A percentile compares a stretch with the other conserved stretches of the same genome.
phyloP scores from a whole-genome alignment of 37 sponge, comb jelly and placozoan genomes.

The Geodia barretti region DNA sequence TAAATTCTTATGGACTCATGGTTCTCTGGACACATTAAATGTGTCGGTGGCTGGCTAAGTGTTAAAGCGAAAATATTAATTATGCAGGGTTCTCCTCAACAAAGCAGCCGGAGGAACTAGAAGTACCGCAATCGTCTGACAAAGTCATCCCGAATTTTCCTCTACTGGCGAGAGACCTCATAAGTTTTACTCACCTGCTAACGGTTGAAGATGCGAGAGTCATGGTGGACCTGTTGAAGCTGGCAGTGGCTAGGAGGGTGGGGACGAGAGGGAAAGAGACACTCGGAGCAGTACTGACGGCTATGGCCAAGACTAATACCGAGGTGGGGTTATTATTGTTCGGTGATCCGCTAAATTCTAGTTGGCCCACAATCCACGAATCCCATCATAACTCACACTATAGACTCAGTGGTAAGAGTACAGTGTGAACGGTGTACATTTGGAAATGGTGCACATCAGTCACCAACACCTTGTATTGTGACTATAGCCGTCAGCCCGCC shows the following conservation, averaged over 20 bases:
- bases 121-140: not conserved
- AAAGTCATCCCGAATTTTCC: not conserved
- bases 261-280: slow-evolving; percentile 85
- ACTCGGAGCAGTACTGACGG: slow-evolving; percentile 75
- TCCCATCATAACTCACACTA: no score
- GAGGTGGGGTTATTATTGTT: slow-evolving; percentile 73
- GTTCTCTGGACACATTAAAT: no score
- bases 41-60: no score
- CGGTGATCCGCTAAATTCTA: no score
- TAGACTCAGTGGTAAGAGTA: no score
- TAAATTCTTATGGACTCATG: no score
- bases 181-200: slow-evolving; percentile 70
- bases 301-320: slow-evolving; percentile 78
- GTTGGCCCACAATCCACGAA: no score
- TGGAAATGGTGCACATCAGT: no score
- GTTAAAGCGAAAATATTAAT: no score
- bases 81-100: not conserved
- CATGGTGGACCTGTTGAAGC: slow-evolving; percentile 92
- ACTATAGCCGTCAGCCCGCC: no score
- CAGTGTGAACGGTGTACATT: no score
- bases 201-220: slow-evolving; percentile 84
- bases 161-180: slow-evolving; percentile 19
- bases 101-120: not conserved
- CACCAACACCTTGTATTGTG: no score
- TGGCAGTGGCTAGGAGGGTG: slow-evolving; percentile 90